These are phyloP conservation scores for Gnatocerus cornutus DNA, from an alignment of 2,888 invertebrate genomes.

Conservation along the genomic window DNA sequence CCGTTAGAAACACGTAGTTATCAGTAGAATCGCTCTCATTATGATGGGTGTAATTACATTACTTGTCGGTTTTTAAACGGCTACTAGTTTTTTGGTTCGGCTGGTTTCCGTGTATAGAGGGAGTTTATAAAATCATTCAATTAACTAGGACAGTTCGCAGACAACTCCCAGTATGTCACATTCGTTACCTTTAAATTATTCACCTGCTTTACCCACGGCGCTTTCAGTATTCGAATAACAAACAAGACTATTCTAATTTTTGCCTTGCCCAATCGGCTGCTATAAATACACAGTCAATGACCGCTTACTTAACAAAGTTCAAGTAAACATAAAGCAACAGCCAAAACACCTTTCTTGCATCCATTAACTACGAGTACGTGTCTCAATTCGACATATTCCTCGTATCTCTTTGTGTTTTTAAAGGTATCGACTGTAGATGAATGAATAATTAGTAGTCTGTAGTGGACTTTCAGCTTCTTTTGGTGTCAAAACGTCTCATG, in stretches of 20 bases:
- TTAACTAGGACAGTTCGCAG: conserved; percentile 22
- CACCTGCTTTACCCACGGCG: conserved; percentile 47
- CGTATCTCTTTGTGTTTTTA: conserved; percentile 8
- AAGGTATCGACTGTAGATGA: conserved; percentile 1
- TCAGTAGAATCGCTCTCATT: conserved; percentile 15
- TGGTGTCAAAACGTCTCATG: too few species aligned
- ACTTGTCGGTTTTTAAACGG: conserved; percentile 6
- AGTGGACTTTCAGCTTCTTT: too few species aligned
- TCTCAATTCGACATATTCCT: conserved; percentile 18
- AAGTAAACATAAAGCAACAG: conserved; percentile 48
- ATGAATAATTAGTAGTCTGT: neutral
- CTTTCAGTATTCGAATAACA: conserved; percentile 41
- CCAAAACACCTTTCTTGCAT: conserved; percentile 50
- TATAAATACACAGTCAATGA: conserved; percentile 54
- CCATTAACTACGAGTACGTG: conserved; percentile 30
- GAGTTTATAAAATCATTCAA: conserved; percentile 7
- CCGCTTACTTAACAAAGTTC: conserved; percentile 51
- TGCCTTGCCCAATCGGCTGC: conserved; percentile 52
- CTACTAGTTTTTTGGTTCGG: neutral
- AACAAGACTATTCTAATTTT: conserved; percentile 50
- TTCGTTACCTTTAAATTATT: conserved; percentile 43
- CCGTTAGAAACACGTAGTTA: conserved; percentile 16
- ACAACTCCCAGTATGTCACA: conserved; percentile 30
- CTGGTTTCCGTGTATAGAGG: neutral
- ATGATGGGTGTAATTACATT: conserved; percentile 19